Evolutionary conservation across 1,140 invertebrate genomes (phyloP).

Genomic region (Drosophila repleta): DNA sequence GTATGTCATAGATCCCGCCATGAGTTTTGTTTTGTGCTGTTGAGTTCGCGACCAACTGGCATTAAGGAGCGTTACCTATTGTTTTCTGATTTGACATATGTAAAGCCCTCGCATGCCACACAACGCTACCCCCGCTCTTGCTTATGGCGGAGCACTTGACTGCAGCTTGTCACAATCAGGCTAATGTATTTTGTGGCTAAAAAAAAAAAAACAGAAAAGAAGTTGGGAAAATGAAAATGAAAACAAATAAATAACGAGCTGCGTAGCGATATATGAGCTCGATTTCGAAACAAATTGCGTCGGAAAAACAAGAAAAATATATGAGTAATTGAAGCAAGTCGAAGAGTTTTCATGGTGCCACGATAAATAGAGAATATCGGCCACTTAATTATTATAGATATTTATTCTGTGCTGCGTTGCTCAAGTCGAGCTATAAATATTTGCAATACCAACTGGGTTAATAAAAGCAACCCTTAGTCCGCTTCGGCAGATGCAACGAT

Average conservation of each 20-base stretch:
- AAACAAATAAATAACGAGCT: constrained; percentile 31
- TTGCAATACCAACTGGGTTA: constrained; percentile 10
- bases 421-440: constrained; percentile 10
- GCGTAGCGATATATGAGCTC: constrained; percentile 46
- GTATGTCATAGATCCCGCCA: not conserved
- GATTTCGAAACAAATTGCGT: constrained; percentile 40
- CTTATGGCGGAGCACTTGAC: constrained; percentile 50
- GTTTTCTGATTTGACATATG: constrained; percentile 66
- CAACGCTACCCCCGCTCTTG: not conserved
- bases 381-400: not conserved
- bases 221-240: not conserved
- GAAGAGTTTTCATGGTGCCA: not conserved
- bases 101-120: constrained; percentile 28
- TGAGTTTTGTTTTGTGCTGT: constrained; percentile 1
- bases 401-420: not conserved
- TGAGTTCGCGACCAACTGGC: constrained; percentile 39
- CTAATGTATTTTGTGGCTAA: constrained; percentile 57
- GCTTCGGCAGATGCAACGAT: constrained; percentile 42
- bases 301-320: not conserved
- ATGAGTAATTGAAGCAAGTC: not conserved
- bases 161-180: constrained; percentile 69
- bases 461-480: constrained; percentile 32
- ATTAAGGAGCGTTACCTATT: constrained; percentile 56
- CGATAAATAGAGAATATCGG: not conserved
- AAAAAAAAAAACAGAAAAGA: constrained; percentile 30